phyloP scores from a whole-genome alignment of 92 coral and sea anemone species.

The Epizoanthus fatuus region DNA sequence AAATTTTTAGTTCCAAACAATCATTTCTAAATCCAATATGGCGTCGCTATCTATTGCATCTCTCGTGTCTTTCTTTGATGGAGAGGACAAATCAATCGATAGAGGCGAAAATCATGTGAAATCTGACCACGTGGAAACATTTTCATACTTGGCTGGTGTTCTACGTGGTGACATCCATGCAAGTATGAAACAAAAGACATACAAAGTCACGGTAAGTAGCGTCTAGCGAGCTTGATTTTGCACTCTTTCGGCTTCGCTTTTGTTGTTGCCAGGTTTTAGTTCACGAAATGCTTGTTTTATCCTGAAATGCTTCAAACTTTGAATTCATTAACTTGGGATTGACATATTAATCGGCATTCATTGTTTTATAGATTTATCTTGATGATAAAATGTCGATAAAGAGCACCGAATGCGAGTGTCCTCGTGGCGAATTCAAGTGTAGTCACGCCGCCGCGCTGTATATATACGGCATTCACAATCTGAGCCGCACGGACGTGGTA shows the following conservation, averaged over 20 bases:
- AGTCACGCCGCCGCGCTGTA: conserved; percentile 57
- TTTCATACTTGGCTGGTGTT: conserved; percentile 16
- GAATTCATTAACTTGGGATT: neutral
- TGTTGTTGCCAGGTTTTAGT: no score
- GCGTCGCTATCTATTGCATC: no score
- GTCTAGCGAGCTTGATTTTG: neutral
- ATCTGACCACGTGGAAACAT: neutral
- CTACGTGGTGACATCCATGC: conserved; percentile 23
- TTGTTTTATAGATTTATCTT: conserved; percentile 42
- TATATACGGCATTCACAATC: conserved; percentile 55
- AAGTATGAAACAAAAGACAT: neutral
- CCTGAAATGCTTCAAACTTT: conserved; percentile 10
- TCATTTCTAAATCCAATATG: no score
- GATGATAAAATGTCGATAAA: conserved; percentile 45
- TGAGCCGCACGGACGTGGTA: conserved; percentile 61
- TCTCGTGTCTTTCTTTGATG: no score
- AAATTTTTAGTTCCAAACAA: no score
- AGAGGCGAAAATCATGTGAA: conserved; percentile 21
- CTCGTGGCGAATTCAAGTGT: conserved; percentile 50
- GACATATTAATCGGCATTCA: no score
- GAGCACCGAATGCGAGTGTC: conserved; percentile 60
- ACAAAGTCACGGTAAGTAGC: no score
- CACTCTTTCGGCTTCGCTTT: neutral
- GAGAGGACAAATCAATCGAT: no score
- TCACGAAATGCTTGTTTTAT: neutral